phyloP scores from a whole-genome alignment of 2,888 invertebrate species.

The Ennomos quercinarius region DNA sequence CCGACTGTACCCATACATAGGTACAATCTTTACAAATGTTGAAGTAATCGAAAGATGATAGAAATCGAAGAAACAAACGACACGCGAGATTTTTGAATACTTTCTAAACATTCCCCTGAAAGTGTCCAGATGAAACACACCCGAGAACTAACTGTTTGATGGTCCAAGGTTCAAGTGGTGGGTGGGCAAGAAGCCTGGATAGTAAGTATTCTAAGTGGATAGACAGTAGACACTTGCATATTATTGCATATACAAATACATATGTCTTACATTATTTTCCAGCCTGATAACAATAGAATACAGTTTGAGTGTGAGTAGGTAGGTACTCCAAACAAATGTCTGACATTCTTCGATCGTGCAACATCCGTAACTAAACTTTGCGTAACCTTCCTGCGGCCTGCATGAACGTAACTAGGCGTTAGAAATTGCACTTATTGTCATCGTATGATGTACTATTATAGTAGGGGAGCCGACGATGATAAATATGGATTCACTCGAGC shows the following conservation, averaged over 20 bases:
- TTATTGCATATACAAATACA: not conserved
- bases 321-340: constrained; percentile 11
- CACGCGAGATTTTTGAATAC: no score
- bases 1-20: no score
- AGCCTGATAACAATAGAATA: constrained; percentile 8
- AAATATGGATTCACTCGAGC: no score
- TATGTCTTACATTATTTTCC: not conserved
- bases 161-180: no score
- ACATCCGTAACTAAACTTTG: constrained; percentile 45
- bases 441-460: not conserved
- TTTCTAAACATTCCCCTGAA: no score
- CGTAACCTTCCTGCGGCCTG: constrained; percentile 38
- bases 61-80: no score
- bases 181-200: not conserved
- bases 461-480: no score
- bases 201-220: no score
- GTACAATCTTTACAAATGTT: no score
- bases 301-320: not conserved
- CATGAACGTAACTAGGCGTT: constrained; percentile 30
- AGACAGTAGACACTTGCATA: not conserved
- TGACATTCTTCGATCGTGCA: constrained; percentile 40
- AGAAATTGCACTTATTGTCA: constrained; percentile 13
- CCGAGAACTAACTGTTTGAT: no score
- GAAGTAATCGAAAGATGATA: no score
- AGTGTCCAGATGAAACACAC: no score